Conservation (phyloP, 2,113 vertebrate genomes). For the Acrocephalus arundinaceus region DNA sequence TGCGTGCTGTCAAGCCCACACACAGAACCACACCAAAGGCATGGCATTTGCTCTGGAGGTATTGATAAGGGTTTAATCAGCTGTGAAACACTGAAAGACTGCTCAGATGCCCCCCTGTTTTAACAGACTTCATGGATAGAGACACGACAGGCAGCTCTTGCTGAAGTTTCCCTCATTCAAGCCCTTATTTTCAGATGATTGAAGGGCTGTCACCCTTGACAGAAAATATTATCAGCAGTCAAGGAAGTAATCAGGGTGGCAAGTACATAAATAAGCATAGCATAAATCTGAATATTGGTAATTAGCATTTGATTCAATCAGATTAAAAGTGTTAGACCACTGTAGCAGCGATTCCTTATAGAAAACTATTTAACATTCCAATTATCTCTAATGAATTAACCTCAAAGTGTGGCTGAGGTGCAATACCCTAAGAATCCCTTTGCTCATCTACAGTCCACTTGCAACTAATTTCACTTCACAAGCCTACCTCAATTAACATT, state of each 20-base stretch:
- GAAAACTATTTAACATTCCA: constrained; percentile 53
- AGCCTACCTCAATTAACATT: constrained; percentile 46
- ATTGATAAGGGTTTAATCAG: neutral
- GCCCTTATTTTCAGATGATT: neutral
- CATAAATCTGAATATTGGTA: constrained; percentile 44
- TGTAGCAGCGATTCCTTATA: neutral
- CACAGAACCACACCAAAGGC: neutral
- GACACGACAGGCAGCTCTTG: neutral
- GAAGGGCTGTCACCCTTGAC: neutral
- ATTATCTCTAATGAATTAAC: constrained; percentile 48
- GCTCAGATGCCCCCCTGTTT: neutral
- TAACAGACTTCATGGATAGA: neutral
- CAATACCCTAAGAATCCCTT: constrained; percentile 31
- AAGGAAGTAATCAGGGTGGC: constrained; percentile 18
- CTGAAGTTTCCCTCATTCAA: neutral
- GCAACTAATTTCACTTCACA: constrained; percentile 44
- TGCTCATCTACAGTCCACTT: constrained; percentile 55
- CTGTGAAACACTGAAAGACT: neutral
- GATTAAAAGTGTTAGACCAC: neutral
- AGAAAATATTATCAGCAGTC: constrained; percentile 6
- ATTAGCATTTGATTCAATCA: constrained; percentile 43
- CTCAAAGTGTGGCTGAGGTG: constrained; percentile 2
- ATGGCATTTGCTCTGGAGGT: neutral
- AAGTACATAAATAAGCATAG: constrained; percentile 43
- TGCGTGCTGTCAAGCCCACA: neutral